Evolutionary conservation across 2,888 invertebrate genomes (phyloP).

Genomic region (Watsonalla binaria): DNA sequence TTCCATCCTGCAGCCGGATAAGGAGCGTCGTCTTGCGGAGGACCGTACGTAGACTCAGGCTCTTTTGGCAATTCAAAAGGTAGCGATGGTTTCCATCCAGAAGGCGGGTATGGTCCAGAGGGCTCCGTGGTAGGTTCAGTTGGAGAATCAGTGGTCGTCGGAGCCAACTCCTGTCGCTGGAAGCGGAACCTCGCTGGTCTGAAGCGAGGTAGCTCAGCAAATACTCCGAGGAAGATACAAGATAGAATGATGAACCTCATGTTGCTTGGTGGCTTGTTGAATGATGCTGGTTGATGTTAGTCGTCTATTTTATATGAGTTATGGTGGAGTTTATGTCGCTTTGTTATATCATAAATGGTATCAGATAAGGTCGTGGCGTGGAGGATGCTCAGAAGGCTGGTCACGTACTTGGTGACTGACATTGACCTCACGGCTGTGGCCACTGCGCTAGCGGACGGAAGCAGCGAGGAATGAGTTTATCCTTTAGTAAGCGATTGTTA

Average conservation of each 20-base stretch:
- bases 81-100: constrained; percentile 63
- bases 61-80: constrained; percentile 48
- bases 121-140: constrained; percentile 55
- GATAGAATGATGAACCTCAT: constrained; percentile 59
- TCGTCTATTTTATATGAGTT: constrained; percentile 43
- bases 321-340: constrained; percentile 48
- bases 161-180: constrained; percentile 66
- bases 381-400: constrained; percentile 39
- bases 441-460: neutral
- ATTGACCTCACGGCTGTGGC: constrained; percentile 46
- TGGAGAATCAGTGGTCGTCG: constrained; percentile 62
- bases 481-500: neutral
- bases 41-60: constrained; percentile 41
- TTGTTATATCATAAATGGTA: constrained; percentile 60
- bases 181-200: constrained; percentile 65
- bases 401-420: constrained; percentile 50
- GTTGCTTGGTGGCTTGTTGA: constrained; percentile 28
- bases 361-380: constrained; percentile 32
- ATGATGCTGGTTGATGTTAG: constrained; percentile 33
- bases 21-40: constrained; percentile 40
- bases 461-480: neutral
- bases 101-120: constrained; percentile 50
- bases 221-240: constrained; percentile 40
- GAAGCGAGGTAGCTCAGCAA: constrained; percentile 69
- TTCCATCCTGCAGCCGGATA: constrained; percentile 70